Evolutionary conservation across 2,113 vertebrate species (phyloP), one percentile per base, ranked within the genome.

Genomic region (Stigmatopora argus): DNA sequence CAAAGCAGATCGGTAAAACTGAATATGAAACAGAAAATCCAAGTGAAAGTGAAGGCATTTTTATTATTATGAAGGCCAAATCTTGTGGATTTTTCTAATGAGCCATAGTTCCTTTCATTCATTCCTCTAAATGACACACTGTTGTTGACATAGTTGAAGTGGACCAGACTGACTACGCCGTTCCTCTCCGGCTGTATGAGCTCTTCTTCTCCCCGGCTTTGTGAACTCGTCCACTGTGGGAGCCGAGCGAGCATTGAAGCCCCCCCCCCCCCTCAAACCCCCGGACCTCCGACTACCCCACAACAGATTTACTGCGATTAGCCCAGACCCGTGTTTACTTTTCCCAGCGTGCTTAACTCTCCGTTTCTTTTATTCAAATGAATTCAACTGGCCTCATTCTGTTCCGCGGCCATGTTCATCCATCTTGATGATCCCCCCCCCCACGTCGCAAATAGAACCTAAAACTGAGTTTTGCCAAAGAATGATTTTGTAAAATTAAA

Each of bases 321-420:
- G 76, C 62, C 12, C 41, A n/a, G 69, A 65, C 23, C 70, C 5
- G 38, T 92, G 85, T 90, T 91, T 87, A 83, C 87, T 90, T 91
- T 91, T 90, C 88, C 89, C 89, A 90, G 88, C 84, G 68, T 77
- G 70, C 79, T 86, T 81, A 82, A 78, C 83, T 59, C 38, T 53
- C 65, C 47, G 51, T 66, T 75, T 80, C 81, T 83, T 86, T 85
- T 75, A 87, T 88, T 83, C 71, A 52, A 71, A 78, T 76, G 76
- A 83, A 81, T 79, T 79, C 67, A 19, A 64, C 55, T 64, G 64
- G 66, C 21, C 0, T 66, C 68, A 67, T 38, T 76, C 41, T 49
- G 44, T 52, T 51, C 14, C 52, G 1, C 34, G 0, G 67, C 51
- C 73, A 73, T 67, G 69, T 69, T 69, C 63, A 70, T 86, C 69